Conservation (phyloP, 2,888 invertebrate genomes). For the Microdon myrmicae region DNA sequence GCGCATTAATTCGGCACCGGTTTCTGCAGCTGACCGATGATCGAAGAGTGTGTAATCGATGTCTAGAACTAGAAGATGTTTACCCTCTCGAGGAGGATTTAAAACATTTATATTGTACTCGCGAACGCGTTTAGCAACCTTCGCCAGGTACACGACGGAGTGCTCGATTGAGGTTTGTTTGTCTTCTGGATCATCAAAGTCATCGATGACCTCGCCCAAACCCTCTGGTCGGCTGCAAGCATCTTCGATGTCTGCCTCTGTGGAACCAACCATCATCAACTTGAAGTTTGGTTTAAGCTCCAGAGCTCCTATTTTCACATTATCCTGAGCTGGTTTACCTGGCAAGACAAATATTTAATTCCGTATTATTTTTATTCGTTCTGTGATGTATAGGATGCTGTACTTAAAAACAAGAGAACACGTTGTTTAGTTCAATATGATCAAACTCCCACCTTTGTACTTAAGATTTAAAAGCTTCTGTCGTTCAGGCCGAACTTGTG, state of each 20-base stretch:
- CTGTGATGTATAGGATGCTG: background rate
- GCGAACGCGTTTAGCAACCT: constrained; percentile 83
- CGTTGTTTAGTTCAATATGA: background rate
- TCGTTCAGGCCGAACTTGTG: constrained; percentile 90
- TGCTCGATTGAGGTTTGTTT: constrained; percentile 69
- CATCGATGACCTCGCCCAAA: constrained; percentile 88
- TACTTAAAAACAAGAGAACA: background rate
- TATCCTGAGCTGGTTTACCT: constrained; percentile 89
- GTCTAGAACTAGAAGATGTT: constrained; percentile 91
- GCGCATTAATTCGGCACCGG: constrained; percentile 88
- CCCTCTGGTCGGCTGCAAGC: constrained; percentile 80
- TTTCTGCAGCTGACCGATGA: constrained; percentile 92
- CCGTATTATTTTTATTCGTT: background rate
- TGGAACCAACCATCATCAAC: constrained; percentile 96
- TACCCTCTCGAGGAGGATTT: constrained; percentile 84
- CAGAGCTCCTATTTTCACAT: constrained; percentile 77
- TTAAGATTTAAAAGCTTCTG: constrained; percentile 94
- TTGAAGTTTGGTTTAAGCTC: constrained; percentile 89
- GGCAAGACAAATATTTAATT: constrained; percentile 32
- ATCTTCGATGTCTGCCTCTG: constrained; percentile 90
- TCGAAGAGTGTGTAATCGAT: constrained; percentile 98
- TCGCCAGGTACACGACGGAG: constrained; percentile 77
- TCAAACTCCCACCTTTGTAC: constrained; percentile 77
- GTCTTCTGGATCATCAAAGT: constrained; percentile 90
- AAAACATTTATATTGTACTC: constrained; percentile 85